Evolutionary conservation across 2,797 vertebrate species (phyloP).

Genomic region (Etheostoma nigrum): DNA sequence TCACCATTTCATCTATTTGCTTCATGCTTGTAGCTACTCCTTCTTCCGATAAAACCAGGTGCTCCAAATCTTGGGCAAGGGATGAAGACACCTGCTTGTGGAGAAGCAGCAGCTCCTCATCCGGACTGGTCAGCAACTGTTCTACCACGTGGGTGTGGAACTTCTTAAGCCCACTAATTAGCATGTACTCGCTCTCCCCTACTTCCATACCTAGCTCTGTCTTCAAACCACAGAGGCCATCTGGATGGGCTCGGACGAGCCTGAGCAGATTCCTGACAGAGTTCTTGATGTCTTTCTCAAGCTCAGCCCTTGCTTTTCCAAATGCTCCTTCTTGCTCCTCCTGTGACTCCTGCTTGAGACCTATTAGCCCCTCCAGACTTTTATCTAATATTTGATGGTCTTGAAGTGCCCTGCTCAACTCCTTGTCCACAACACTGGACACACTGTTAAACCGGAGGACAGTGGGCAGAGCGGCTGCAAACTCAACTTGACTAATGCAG

Average conservation of each 20-base stretch:
- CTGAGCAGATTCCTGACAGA: slow-evolving; percentile 85
- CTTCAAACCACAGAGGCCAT: slow-evolving; percentile 60
- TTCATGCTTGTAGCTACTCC: slow-evolving; percentile 57
- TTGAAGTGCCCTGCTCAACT: slow-evolving; percentile 62
- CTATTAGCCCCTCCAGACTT: slow-evolving; percentile 60
- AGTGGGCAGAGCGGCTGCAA: slow-evolving; percentile 79
- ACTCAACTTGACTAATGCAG: slow-evolving; percentile 83
- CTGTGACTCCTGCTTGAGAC: slow-evolving; percentile 1
- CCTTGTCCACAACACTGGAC: slow-evolving; percentile 53
- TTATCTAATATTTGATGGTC: slow-evolving; percentile 75
- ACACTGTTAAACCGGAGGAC: slow-evolving; percentile 43
- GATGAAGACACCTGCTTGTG: slow-evolving; percentile 59
- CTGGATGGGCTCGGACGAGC: slow-evolving; percentile 68
- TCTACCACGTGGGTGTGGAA: slow-evolving; percentile 81
- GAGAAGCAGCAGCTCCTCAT: slow-evolving; percentile 74
- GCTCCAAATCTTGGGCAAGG: slow-evolving; percentile 59
- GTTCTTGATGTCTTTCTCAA: slow-evolving; percentile 70
- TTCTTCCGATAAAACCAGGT: slow-evolving; percentile 60
- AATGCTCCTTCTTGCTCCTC: slow-evolving; percentile 7
- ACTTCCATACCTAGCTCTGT: slow-evolving; percentile 18
- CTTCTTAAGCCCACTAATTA: slow-evolving; percentile 75
- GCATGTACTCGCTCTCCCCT: slow-evolving; percentile 38
- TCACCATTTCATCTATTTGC: slow-evolving; percentile 80
- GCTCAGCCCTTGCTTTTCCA: slow-evolving; percentile 11
- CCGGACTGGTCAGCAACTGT: slow-evolving; percentile 79